Percentiles rank a stretch among this genome's conserved stretches.
phyloP scores from a whole-genome alignment of 2,113 vertebrate genomes.

The Neomonachus schauinslandi region DNA sequence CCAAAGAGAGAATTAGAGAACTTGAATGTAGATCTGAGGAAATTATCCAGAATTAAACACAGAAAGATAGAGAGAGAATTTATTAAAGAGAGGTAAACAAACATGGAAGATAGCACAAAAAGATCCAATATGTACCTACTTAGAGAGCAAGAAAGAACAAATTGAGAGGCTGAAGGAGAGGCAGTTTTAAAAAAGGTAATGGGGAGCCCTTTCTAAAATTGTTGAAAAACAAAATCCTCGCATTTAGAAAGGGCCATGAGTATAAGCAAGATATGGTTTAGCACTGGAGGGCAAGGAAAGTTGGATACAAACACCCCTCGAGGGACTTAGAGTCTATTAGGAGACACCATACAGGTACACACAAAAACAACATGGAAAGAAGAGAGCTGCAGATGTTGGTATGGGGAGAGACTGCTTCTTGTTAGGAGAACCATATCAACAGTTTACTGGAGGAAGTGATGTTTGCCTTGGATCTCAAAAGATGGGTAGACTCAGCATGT shows the following conservation, averaged over 20 bases:
- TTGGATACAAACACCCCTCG: not conserved
- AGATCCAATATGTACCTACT: not conserved
- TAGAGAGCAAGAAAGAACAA: not conserved
- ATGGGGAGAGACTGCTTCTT: not conserved
- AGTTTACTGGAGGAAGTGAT: not conserved
- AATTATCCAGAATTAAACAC: slow-evolving; percentile 34
- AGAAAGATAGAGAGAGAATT: slow-evolving; percentile 15
- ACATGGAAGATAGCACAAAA: not conserved
- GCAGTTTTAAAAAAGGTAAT: not conserved
- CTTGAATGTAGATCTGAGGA: slow-evolving; percentile 27
- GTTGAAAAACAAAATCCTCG: not conserved
- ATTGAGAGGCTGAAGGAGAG: not conserved
- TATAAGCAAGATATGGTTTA: not conserved
- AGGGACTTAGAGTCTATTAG: not conserved
- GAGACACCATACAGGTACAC: not conserved
- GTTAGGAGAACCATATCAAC: not conserved
- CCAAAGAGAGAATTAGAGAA: slow-evolving; percentile 37
- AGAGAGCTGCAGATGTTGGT: not conserved
- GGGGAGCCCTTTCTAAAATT: not conserved
- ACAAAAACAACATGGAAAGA: not conserved
- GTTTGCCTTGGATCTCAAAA: slow-evolving; percentile 36
- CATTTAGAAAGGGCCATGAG: not conserved
- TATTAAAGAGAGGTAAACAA: not conserved
- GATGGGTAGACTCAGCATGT: not conserved
- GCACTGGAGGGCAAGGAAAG: not conserved